Conservation (phyloP, 2,797 vertebrate genomes). For the Triplophysa yarkandensis region DNA sequence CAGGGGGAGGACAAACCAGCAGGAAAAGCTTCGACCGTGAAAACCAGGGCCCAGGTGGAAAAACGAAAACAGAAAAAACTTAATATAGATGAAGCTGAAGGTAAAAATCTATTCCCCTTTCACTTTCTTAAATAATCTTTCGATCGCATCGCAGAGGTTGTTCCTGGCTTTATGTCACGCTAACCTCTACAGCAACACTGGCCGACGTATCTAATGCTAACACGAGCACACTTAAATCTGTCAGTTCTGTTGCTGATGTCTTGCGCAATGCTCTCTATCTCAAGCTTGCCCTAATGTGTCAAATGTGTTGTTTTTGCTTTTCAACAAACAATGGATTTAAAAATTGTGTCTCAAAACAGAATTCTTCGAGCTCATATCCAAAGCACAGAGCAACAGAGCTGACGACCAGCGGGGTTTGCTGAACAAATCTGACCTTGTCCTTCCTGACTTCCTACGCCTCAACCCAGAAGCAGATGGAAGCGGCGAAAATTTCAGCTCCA, state of each 20-base stretch:
- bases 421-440: constrained; percentile 92
- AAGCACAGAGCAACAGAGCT: constrained; percentile 98
- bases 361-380: constrained; percentile 99
- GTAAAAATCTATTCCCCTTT: constrained; percentile 75
- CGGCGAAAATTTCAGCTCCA: constrained; percentile 38
- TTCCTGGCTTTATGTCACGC: constrained; percentile 56
- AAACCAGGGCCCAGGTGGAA: constrained; percentile 89
- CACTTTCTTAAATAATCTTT: constrained; percentile 50
- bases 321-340: constrained; percentile 4
- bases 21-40: constrained; percentile 91
- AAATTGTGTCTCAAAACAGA: constrained; percentile 73
- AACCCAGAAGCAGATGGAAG: constrained; percentile 59
- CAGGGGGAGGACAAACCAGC: constrained; percentile 93
- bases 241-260: constrained; percentile 41
- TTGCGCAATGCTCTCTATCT: constrained; percentile 40
- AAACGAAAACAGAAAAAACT: constrained; percentile 97
- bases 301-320: constrained; percentile 1
- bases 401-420: constrained; percentile 98
- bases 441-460: constrained; percentile 94
- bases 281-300: constrained; percentile 28
- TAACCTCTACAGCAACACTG: constrained; percentile 45
- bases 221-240: constrained; percentile 33
- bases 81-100: constrained; percentile 99
- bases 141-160: constrained; percentile 50
- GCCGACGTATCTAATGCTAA: constrained; percentile 49